phyloP scores from a whole-genome alignment of 1,140 invertebrate species.

The Zaprionus kolodkinae region DNA sequence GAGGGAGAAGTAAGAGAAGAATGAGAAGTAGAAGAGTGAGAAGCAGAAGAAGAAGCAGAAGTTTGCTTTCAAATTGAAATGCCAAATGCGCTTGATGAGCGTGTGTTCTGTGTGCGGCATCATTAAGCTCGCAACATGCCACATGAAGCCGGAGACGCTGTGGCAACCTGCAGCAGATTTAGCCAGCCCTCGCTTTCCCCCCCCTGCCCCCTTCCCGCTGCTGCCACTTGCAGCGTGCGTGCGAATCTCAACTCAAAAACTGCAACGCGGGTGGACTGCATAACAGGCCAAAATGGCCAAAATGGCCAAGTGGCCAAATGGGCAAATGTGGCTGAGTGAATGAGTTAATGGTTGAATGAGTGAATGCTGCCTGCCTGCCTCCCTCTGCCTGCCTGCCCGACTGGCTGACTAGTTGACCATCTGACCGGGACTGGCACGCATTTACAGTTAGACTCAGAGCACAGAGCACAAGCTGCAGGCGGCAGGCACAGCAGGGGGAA shows the following conservation, averaged over 20 bases:
- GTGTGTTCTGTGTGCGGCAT: conserved; percentile 58
- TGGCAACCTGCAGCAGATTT: conserved; percentile 31
- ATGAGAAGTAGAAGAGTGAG: too few species aligned
- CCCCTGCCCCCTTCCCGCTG: conserved; percentile 46
- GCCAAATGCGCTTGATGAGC: conserved; percentile 71
- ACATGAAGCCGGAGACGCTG: conserved; percentile 25
- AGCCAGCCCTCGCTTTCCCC: conserved; percentile 1
- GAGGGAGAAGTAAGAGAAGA: too few species aligned
- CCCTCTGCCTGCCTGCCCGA: conserved; percentile 35
- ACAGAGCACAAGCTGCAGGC: conserved; percentile 18
- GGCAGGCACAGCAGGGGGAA: conserved; percentile 8
- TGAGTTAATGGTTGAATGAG: neutral
- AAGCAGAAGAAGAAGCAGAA: conserved; percentile 6
- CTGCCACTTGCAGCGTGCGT: conserved; percentile 50
- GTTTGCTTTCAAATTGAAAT: conserved; percentile 71
- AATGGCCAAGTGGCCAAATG: conserved; percentile 1
- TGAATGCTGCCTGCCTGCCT: conserved; percentile 22
- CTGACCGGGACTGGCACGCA: conserved; percentile 58
- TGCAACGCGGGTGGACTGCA: conserved; percentile 49
- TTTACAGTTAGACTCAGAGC: conserved; percentile 71
- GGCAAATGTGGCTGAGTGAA: neutral
- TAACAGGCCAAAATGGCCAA: conserved; percentile 48
- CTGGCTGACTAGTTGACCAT: conserved; percentile 47
- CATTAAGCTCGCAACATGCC: conserved; percentile 59
- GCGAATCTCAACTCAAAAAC: conserved; percentile 62